phyloP scores from a whole-genome alignment of 2,113 vertebrate species.

The Otis tarda region DNA sequence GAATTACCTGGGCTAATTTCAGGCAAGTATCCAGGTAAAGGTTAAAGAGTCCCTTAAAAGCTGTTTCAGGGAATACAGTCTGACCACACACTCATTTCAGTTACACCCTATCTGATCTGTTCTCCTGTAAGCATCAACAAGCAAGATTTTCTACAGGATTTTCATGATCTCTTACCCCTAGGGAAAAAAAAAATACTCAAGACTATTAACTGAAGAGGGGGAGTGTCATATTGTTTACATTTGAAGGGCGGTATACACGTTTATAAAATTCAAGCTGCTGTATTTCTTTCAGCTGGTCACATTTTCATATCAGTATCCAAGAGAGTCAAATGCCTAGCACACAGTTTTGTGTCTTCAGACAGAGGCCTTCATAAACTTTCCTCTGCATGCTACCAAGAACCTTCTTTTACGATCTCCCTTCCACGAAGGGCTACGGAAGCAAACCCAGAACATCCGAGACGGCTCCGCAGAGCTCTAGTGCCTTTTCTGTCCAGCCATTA shows the following conservation, averaged over 20 bases:
- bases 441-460: background rate
- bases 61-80: background rate
- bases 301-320: background rate
- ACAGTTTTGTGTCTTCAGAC: background rate
- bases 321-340: background rate
- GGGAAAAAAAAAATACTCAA: background rate
- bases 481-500: background rate
- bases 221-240: background rate
- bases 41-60: background rate
- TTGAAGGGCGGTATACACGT: too few relatives aligned
- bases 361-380: background rate
- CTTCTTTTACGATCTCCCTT: background rate
- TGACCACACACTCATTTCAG: background rate
- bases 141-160: background rate
- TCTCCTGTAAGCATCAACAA: background rate
- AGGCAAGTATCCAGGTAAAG: background rate
- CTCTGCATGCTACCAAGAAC: background rate
- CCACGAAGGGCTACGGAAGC: background rate
- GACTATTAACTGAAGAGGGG: background rate
- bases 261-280: background rate
- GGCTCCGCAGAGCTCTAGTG: background rate
- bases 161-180: background rate
- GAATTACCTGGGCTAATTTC: background rate
- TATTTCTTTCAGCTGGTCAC: background rate
- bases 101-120: background rate